Percentiles rank a stretch among this genome's conserved stretches.
phyloP scores from a whole-genome alignment of 2,113 vertebrate species.

The Mus spicilegus region DNA sequence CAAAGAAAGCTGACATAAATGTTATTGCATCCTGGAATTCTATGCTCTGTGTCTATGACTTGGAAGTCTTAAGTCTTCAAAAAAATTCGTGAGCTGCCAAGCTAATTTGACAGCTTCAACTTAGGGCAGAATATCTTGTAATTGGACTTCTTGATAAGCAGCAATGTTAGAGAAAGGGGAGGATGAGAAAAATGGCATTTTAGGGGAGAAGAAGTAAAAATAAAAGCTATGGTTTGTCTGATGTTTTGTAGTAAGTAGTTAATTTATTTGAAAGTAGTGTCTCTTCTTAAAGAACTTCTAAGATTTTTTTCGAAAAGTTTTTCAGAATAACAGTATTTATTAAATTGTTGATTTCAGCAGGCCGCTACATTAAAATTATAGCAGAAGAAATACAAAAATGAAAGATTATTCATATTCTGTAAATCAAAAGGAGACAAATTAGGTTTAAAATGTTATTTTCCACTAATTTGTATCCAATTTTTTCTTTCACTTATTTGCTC shows the following conservation, averaged over 20 bases:
- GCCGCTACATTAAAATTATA: not conserved
- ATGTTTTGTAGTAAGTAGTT: not conserved
- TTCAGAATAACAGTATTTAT: not conserved
- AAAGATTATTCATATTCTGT: not conserved
- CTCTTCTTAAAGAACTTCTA: not conserved
- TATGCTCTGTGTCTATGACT: not conserved
- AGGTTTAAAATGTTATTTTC: not conserved
- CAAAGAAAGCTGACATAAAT: not conserved
- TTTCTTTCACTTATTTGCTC: conserved; percentile 37
- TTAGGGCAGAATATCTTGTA: not conserved
- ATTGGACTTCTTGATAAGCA: not conserved
- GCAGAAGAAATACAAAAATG: conserved; percentile 22
- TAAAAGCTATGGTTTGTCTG: not conserved
- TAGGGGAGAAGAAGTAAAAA: conserved; percentile 2
- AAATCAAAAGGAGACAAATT: conserved; percentile 2
- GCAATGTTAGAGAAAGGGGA: not conserved
- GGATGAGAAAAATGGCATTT: conserved; percentile 9
- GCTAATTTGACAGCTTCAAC: not conserved
- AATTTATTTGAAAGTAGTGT: not conserved
- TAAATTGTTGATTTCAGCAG: not conserved
- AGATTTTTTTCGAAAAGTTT: not conserved
- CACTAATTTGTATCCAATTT: conserved; percentile 15
- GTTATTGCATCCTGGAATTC: not conserved
- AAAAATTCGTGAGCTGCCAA: not conserved
- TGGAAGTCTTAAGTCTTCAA: not conserved